phyloP scores from a whole-genome alignment of 2,797 vertebrate genomes.

The Oryzias dopingdopingensis region DNA sequence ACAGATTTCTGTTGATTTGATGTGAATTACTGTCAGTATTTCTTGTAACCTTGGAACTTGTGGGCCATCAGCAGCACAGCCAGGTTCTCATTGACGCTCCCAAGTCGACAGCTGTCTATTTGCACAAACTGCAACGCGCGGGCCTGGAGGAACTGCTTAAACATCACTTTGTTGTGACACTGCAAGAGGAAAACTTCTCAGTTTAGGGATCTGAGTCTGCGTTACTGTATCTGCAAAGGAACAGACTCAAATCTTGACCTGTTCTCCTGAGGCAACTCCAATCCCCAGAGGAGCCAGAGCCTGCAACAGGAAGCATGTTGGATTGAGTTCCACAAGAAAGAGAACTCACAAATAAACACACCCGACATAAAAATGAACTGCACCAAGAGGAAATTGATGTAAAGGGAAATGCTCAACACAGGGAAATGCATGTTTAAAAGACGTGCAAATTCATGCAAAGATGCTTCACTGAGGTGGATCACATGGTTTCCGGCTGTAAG shows the following conservation, averaged over 20 bases:
- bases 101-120: conserved; percentile 87
- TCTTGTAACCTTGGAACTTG: conserved; percentile 78
- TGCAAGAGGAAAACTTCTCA: conserved; percentile 37
- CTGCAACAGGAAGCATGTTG: conserved; percentile 55
- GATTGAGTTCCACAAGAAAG: too few species aligned
- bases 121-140: conserved; percentile 85
- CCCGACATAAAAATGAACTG: not conserved
- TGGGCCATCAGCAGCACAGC: conserved; percentile 85
- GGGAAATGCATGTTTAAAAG: too few species aligned
- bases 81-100: conserved; percentile 87
- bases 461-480: too few species aligned
- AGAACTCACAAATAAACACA: not conserved
- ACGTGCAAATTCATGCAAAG: too few species aligned
- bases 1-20: not conserved
- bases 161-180: conserved; percentile 85
- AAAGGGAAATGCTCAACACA: too few species aligned
- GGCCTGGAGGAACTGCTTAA: conserved; percentile 87
- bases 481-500: too few species aligned
- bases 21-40: not conserved
- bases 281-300: conserved; percentile 79
- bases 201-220: not conserved
- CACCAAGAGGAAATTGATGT: not conserved
- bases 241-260: conserved; percentile 62
- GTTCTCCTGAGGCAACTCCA: conserved; percentile 81
- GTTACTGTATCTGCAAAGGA: not conserved